These are phyloP conservation scores for Muricea muricata DNA, from an alignment of 92 coral and sea anemone genomes.

Conservation along the genomic window DNA sequence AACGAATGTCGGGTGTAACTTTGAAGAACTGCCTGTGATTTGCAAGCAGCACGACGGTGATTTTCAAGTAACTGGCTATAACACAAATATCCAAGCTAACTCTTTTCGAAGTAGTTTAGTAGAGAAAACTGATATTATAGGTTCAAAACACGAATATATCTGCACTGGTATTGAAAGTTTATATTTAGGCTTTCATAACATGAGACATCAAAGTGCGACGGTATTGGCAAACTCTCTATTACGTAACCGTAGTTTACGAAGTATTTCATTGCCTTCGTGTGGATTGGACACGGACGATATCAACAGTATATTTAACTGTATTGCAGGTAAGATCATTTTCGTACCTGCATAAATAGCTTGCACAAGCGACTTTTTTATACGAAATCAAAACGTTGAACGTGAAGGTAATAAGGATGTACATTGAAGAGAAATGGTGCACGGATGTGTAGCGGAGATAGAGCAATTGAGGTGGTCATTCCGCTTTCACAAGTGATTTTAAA, in stretches of 20 bases:
- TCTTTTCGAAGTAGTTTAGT: background rate
- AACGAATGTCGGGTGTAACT: background rate
- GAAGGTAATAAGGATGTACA: no score
- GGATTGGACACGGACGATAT: constrained; percentile 57
- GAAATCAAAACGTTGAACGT: no score
- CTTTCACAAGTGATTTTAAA: no score
- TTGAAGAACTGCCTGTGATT: background rate
- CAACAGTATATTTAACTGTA: constrained; percentile 52
- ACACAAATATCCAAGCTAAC: background rate
- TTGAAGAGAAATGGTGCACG: no score
- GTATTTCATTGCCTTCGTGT: constrained; percentile 63
- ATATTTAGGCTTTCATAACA: constrained; percentile 45
- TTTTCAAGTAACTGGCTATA: background rate
- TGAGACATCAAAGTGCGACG: constrained; percentile 44
- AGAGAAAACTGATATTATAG: background rate
- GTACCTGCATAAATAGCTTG: no score
- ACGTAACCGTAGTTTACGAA: constrained; percentile 60
- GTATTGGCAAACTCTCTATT: constrained; percentile 49
- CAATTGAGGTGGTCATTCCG: no score
- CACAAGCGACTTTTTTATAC: no score
- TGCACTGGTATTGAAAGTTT: constrained; percentile 56
- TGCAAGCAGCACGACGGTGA: background rate
- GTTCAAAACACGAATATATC: background rate
- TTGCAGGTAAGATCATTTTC: constrained; percentile 67
- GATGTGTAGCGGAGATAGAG: no score